Percentiles rank a stretch among this genome's conserved stretches.
Conservation (phyloP, 2,113 vertebrate genomes). For the Recurvirostra avosetta region DNA sequence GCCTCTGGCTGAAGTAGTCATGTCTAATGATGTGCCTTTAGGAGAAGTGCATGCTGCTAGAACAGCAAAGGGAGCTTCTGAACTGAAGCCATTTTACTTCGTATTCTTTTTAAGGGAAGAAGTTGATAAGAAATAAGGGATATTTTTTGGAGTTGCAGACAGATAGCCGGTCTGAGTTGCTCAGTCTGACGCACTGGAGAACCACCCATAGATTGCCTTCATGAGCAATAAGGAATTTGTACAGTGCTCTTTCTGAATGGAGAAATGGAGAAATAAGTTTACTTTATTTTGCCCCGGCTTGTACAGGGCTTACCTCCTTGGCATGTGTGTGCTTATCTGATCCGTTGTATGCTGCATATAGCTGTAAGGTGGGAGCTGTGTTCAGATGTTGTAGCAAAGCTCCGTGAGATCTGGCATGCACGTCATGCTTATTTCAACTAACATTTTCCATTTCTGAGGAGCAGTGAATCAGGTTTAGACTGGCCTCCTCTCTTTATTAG, state of each 20-base stretch:
- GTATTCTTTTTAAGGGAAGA: neutral
- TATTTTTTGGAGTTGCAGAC: neutral
- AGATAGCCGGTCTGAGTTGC: no score
- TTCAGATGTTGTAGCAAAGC: neutral
- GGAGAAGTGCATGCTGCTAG: neutral
- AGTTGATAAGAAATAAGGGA: neutral
- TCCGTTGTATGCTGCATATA: fast-evolving
- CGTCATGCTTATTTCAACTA: fast-evolving
- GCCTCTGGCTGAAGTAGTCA: neutral
- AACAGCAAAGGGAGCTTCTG: neutral
- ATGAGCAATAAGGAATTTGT: neutral
- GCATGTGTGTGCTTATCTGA: fast-evolving
- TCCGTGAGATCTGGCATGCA: neutral
- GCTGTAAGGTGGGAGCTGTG: neutral
- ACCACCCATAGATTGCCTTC: fast-evolving
- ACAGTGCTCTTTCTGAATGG: fast-evolving
- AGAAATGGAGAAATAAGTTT: no score
- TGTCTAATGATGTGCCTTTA: neutral
- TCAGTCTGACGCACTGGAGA: neutral
- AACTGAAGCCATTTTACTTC: neutral
- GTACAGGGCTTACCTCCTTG: neutral
- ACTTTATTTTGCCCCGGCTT: neutral
- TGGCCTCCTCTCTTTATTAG: no score
- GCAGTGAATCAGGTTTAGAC: neutral
- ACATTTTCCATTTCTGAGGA: neutral